These are phyloP conservation scores for Anastatus disparis DNA, from an alignment of 1,140 invertebrate species.

Conservation along the genomic window DNA sequence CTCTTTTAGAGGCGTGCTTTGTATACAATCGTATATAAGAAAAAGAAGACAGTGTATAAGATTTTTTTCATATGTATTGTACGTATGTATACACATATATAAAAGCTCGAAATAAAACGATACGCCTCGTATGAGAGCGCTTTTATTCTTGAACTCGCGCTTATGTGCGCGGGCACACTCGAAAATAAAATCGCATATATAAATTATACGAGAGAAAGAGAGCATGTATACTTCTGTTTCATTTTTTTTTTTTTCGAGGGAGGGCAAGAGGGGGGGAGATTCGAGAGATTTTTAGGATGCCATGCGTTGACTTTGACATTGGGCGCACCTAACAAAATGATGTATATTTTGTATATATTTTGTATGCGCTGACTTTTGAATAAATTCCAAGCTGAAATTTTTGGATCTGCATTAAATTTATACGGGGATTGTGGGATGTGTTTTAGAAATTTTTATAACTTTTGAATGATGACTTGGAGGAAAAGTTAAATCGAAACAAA, in stretches of 20 bases:
- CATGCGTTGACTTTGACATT: slow-evolving; percentile 21
- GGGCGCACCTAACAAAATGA: background rate
- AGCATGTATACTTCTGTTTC: no score
- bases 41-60: no score
- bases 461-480: no score
- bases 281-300: slow-evolving; percentile 7
- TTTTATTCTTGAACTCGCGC: no score
- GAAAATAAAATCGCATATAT: slow-evolving; percentile 18
- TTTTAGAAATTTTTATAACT: no score
- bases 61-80: no score
- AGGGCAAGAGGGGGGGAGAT: no score
- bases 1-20: slow-evolving; percentile 38
- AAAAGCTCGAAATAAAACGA: slow-evolving; percentile 43
- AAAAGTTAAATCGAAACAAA: no score
- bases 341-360: background rate
- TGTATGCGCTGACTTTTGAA: background rate
- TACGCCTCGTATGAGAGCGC: slow-evolving; percentile 39
- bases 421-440: no score
- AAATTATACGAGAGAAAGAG: background rate
- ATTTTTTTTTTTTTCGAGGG: no score
- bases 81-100: background rate
- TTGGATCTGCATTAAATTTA: no score
- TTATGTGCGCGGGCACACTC: slow-evolving; percentile 41
- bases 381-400: no score
- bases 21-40: slow-evolving; percentile 40